Percentiles rank a stretch among this genome's conserved stretches.
Conservation (phyloP, 2,888 invertebrate genomes). For the Dyspetes luteomarginatus region DNA sequence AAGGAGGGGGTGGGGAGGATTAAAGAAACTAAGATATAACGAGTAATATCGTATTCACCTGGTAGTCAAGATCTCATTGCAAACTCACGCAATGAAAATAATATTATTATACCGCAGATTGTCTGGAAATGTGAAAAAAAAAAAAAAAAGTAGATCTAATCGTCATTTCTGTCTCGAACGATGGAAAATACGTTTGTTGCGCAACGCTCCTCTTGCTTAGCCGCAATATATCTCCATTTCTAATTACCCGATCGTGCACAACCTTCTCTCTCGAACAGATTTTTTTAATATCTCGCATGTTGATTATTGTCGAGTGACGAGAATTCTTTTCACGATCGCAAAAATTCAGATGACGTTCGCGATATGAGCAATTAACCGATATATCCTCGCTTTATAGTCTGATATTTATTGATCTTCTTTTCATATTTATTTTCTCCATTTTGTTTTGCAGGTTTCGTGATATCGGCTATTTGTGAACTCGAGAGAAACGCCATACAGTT, state of each 20-base stretch:
- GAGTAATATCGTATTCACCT: neutral
- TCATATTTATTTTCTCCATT: neutral
- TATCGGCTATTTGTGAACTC: slow-evolving; percentile 95
- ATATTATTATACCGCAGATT: slow-evolving; percentile 8
- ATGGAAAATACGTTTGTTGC: slow-evolving; percentile 35
- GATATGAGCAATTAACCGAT: slow-evolving; percentile 17
- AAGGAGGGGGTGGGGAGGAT: neutral
- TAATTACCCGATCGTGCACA: slow-evolving; percentile 15
- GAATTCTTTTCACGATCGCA: neutral
- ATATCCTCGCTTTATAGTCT: neutral
- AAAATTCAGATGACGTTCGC: neutral
- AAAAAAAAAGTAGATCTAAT: slow-evolving; percentile 40
- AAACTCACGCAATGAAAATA: neutral
- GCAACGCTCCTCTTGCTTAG: slow-evolving; percentile 34
- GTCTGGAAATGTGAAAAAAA: neutral
- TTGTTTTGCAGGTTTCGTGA: slow-evolving; percentile 94
- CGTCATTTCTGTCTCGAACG: neutral
- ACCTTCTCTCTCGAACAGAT: neutral
- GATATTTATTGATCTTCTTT: slow-evolving; percentile 3
- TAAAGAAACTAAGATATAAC: slow-evolving; percentile 1
- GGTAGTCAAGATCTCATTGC: neutral
- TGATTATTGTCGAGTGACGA: neutral
- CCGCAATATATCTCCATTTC: neutral
- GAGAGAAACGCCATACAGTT: slow-evolving; percentile 97
- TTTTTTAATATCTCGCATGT: slow-evolving; percentile 1